phyloP scores from a whole-genome alignment of 2,888 invertebrate genomes.

The Tupiocoris notatus region DNA sequence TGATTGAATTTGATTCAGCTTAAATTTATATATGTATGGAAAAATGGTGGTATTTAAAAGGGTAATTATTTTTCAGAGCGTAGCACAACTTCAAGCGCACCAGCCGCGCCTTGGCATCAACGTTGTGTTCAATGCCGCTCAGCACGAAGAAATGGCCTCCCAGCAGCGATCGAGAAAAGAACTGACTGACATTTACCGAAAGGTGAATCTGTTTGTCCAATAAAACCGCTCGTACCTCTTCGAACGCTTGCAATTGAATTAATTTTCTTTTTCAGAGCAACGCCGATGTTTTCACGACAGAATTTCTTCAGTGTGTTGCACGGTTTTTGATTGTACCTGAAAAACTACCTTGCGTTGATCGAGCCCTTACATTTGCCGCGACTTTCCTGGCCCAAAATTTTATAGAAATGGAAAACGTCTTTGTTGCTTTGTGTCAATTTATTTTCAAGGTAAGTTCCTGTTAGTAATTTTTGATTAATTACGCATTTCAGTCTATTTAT shows the following conservation, averaged over 20 bases:
- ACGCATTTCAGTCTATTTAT: conserved; percentile 52
- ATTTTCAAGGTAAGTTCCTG: conserved; percentile 59
- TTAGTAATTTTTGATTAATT: conserved; percentile 1
- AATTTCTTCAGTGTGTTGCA: conserved; percentile 65
- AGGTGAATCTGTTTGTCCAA: background rate
- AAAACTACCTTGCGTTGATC: conserved; percentile 66
- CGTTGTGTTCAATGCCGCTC: conserved; percentile 14
- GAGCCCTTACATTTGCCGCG: conserved; percentile 68
- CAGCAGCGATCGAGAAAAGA: conserved; percentile 26
- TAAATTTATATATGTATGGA: too few relatives aligned
- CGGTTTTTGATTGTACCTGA: conserved; percentile 67
- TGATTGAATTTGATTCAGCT: too few relatives aligned
- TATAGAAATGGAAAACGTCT: conserved; percentile 55
- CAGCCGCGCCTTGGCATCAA: conserved; percentile 6
- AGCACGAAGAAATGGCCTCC: conserved; percentile 4
- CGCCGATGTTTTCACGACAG: conserved; percentile 62
- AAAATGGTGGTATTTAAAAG: too few relatives aligned
- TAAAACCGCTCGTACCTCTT: too few relatives aligned
- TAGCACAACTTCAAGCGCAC: background rate
- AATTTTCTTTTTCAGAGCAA: conserved; percentile 54
- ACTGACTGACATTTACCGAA: conserved; percentile 3
- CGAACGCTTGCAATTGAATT: background rate
- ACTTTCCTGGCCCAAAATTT: conserved; percentile 66
- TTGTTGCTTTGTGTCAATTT: conserved; percentile 63
- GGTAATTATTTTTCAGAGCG: too few relatives aligned